These are phyloP conservation scores for Pachyuromys duprasi DNA, from an alignment of 2,797 vertebrate species.

Conservation along the genomic window DNA sequence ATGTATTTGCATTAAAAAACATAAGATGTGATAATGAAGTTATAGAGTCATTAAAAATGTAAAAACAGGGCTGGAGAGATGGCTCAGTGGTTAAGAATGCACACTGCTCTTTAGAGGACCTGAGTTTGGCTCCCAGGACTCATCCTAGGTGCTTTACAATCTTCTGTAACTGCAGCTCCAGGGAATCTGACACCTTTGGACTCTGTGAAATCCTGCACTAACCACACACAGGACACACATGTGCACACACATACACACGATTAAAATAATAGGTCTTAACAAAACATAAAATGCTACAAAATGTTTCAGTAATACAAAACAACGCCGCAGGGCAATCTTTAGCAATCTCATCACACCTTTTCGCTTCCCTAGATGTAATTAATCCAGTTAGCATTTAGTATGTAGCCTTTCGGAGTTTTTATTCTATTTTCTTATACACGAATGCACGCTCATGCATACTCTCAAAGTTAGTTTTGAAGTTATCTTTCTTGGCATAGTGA, in stretches of 20 bases:
- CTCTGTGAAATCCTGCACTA: background rate
- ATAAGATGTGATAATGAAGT: background rate
- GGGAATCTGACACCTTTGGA: background rate
- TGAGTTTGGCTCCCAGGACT: background rate
- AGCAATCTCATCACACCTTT: background rate
- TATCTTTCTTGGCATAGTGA: conserved; percentile 12
- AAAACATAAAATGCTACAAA: background rate
- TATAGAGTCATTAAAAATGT: conserved; percentile 37
- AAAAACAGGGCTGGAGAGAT: background rate
- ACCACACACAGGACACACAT: background rate
- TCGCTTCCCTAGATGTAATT: background rate
- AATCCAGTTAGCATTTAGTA: background rate
- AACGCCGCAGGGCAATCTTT: background rate
- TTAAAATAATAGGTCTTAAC: background rate
- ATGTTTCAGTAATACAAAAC: background rate
- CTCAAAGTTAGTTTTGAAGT: background rate
- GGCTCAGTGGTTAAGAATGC: background rate
- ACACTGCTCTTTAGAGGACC: background rate
- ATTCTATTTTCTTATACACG: background rate
- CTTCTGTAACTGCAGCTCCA: background rate
- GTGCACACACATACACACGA: no score
- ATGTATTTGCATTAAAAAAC: background rate
- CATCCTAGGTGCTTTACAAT: background rate
- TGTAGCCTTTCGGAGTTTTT: background rate
- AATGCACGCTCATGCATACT: no score